These are phyloP conservation scores for Syrphus vitripennis DNA, from an alignment of 2,888 invertebrate species.

Conservation along the genomic window DNA sequence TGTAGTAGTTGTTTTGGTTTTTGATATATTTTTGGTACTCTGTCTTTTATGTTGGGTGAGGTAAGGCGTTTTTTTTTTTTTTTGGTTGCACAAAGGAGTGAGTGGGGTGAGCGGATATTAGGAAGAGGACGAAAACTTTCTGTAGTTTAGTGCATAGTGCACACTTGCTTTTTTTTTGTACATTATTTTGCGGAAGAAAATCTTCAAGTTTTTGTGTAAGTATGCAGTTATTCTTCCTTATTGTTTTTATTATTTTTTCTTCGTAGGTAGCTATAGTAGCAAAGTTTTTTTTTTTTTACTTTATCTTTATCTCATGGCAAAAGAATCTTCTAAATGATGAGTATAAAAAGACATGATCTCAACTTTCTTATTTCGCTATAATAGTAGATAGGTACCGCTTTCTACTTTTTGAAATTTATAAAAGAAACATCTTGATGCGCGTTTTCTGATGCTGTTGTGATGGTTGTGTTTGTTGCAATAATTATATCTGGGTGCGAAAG, in stretches of 20 bases:
- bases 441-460: slow-evolving; percentile 10
- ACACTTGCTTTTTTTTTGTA: slow-evolving; percentile 30
- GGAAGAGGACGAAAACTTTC: slow-evolving; percentile 33
- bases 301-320: slow-evolving; percentile 33
- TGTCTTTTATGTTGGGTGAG: background rate
- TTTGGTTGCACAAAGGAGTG: background rate
- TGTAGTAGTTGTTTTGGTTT: slow-evolving; percentile 28
- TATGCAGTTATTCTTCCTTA: slow-evolving; percentile 52
- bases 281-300: slow-evolving; percentile 10
- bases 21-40: slow-evolving; percentile 2
- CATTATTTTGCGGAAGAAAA: slow-evolving; percentile 59
- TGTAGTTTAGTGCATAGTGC: slow-evolving; percentile 43
- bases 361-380: too few relatives aligned
- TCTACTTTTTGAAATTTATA: background rate
- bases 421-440: slow-evolving; percentile 27
- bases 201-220: slow-evolving; percentile 60
- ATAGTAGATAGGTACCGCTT: too few relatives aligned
- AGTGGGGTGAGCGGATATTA: background rate
- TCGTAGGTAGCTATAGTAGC: too few relatives aligned
- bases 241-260: background rate
- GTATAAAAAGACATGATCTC: slow-evolving; percentile 54
- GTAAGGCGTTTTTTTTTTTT: background rate
- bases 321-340: slow-evolving; percentile 56
- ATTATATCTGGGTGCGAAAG: slow-evolving; percentile 63
- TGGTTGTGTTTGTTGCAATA: slow-evolving; percentile 66